These are phyloP conservation scores for Aurelia aurita complex sp. Pacific DNA, from an alignment of 30 jellyfish, hydroid and myxozoan genomes.

Conservation along the genomic window DNA sequence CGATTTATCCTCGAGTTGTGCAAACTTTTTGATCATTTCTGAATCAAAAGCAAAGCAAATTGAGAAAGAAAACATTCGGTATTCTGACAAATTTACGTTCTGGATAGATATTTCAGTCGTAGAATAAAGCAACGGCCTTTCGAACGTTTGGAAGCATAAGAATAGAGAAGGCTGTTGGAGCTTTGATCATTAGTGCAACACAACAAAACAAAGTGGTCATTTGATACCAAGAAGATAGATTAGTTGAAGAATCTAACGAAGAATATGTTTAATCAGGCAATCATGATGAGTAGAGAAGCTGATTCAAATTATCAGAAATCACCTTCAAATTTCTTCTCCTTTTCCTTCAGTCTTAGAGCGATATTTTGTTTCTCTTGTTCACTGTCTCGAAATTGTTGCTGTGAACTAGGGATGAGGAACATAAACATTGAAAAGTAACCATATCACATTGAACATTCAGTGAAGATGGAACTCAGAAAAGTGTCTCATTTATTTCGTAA, in stretches of 20 bases:
- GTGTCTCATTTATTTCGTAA: too few species aligned
- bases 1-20: conserved; percentile 32
- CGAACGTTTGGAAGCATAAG: too few species aligned
- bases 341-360: conserved; percentile 27
- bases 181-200: too few species aligned
- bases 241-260: background rate
- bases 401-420: conserved; percentile 29
- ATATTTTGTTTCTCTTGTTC: conserved; percentile 58
- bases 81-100: too few species aligned
- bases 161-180: too few species aligned
- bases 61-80: too few species aligned
- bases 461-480: background rate
- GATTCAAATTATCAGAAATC: background rate
- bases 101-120: too few species aligned
- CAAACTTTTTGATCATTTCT: conserved; percentile 36
- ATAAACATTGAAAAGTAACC: background rate
- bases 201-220: too few species aligned
- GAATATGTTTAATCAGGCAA: too few species aligned
- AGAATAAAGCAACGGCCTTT: too few species aligned
- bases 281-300: too few species aligned
- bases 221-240: background rate
- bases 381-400: conserved; percentile 37
- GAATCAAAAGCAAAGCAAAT: too few species aligned
- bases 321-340: conserved; percentile 58
- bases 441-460: background rate